Base-by-base conservation (phyloP, 2,113 vertebrate genomes). In the Patagioenas fasciata region DNA sequence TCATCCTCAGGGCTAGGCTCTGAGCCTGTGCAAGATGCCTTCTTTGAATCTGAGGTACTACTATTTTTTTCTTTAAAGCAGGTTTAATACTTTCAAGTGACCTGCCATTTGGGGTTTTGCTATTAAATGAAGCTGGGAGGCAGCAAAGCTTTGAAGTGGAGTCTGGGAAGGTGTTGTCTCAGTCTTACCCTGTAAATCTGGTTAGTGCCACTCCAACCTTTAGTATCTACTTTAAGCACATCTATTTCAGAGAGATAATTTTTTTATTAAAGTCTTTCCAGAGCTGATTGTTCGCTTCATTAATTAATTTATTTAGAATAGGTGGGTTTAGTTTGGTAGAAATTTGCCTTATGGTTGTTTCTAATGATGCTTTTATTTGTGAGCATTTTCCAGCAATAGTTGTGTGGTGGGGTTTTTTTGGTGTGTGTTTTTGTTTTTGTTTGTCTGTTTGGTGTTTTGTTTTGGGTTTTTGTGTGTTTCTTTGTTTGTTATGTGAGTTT, bases 121-220 rank as follows among this genome's bases (percentile, higher is more conserved):
- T 85, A 25, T 60, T 71, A 85, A 34, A 50, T 29, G 21, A 79
- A 89, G 48, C 53, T 64, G 32, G 19, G 44, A 75, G 38, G 48
- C 36, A 62, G 60, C 20, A 81, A 89, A 74, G 18, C 92, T 95
- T 94, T 94, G 81, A 94, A 91, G 85, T 80, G 38, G 29, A 25
- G 13, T 61, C 36, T 8, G 6, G 40, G 21, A 92, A 69, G 80
- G 54, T 83, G 47, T 8, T 73, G 21, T 69, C 36, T 94, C 20
- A 19, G 4, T 81, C 70, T 71, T 84, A 57, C 57, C 32, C 56
- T 81, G 20, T 57, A 6, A 84, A 48, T 89, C 81, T 82, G 26
- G 11, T 81, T 79, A 74, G 23, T 71, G 65, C 78, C 57, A 51
- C 66, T 72, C 34, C 53, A 87, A 60, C 34, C 17, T 79, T 79